A percentile compares a stretch with the other conserved stretches of the same genome.
These are phyloP conservation scores for Phengaris arion DNA, from an alignment of 2,888 invertebrate genomes.

Conservation along the genomic window DNA sequence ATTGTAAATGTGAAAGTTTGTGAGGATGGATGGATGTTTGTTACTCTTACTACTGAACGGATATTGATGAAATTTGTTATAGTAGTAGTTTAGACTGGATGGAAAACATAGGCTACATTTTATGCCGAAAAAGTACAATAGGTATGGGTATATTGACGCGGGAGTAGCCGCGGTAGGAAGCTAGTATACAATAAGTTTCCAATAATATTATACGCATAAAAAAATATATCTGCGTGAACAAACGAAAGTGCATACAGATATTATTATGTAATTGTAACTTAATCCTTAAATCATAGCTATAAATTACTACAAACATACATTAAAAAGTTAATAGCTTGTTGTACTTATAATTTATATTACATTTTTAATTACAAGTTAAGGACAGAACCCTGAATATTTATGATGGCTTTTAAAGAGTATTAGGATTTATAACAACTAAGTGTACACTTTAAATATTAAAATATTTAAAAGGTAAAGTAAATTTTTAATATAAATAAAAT, in stretches of 20 bases:
- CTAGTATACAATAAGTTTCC: background rate
- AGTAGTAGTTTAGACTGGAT: no score
- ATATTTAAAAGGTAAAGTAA: background rate
- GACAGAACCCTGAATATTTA: background rate
- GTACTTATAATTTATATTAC: background rate
- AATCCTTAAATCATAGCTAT: background rate
- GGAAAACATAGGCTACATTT: no score
- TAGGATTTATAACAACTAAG: background rate
- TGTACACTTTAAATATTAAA: no score
- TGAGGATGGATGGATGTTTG: no score
- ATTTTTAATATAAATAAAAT: background rate
- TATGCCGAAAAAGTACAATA: no score
- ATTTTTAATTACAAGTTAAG: background rate
- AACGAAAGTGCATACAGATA: background rate
- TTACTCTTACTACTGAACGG: no score
- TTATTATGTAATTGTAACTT: background rate
- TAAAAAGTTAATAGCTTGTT: constrained; percentile 2
- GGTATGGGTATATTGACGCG: no score
- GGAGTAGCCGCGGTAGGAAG: no score
- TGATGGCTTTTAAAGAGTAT: background rate
- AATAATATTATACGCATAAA: background rate
- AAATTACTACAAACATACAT: background rate
- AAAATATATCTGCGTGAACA: background rate
- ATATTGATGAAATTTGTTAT: no score
- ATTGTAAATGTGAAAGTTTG: no score